Evolutionary conservation across 1,140 invertebrate species (phyloP).

Genomic region (Apocrypta bakeri): DNA sequence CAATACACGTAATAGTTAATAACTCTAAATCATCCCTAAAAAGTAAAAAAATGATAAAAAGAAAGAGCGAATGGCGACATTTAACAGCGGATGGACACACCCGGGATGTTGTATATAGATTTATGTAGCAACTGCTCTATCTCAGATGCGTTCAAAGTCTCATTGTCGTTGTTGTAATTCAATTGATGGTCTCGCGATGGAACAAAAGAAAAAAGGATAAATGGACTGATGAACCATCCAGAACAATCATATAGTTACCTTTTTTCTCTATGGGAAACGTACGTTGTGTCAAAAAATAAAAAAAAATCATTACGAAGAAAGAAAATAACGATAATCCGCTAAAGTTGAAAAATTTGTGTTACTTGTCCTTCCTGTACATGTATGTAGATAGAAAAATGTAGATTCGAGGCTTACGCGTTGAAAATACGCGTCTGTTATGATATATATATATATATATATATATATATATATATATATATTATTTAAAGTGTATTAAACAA

Average conservation of each 20-base stretch:
- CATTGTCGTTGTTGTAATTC: background rate
- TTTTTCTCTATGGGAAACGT: slow-evolving; percentile 13
- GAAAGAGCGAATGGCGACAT: no score
- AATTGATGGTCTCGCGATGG: background rate
- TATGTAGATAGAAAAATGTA: slow-evolving; percentile 67
- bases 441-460: background rate
- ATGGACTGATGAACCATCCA: slow-evolving; percentile 18
- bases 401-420: slow-evolving; percentile 33
- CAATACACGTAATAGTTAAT: background rate
- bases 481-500: background rate
- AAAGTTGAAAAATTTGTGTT: slow-evolving; percentile 58
- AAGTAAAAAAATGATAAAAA: background rate
- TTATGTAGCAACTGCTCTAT: background rate
- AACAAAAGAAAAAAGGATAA: background rate
- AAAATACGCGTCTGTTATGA: slow-evolving; percentile 28
- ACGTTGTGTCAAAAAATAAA: slow-evolving; percentile 1
- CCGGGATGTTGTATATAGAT: slow-evolving; percentile 9
- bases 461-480: background rate
- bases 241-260: slow-evolving; percentile 42
- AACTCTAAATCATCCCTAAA: background rate
- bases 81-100: no score
- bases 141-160: background rate
- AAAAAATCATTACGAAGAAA: slow-evolving; percentile 18
- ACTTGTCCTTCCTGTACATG: slow-evolving; percentile 64
- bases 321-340: background rate